Evolutionary conservation across 2,797 vertebrate genomes (phyloP), one percentile per base, ranked within the genome.

Genomic region (Neosilurus mollespiculum): DNA sequence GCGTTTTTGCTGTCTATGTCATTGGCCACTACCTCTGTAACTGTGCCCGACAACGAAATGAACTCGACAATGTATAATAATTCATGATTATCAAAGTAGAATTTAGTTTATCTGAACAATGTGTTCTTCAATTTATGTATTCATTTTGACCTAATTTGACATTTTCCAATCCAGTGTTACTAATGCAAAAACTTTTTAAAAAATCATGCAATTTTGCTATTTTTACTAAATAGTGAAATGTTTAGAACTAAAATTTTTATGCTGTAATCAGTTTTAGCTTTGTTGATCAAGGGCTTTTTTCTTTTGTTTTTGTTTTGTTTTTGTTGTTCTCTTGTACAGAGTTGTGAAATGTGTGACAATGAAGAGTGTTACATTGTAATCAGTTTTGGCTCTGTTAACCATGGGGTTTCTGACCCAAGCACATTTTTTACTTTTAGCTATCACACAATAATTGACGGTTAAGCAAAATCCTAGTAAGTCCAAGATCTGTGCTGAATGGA

Each of bases 331-430:
- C 30, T 30, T 30, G 30, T 24, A n/a, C 58, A 49, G 34, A 24
- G 18, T 0, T 64, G 34, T 67, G 2, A 72, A 84, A 56, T 77
- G 30, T 61, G 5, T 70, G 2, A 34, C 20, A 30, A 22, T 82
- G 83, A 54, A 65, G 9, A 1, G 54, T 62, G 76, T 59, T 26
- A 75, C 56, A 81, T n/a, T 71, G 58, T 37, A 3, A 53, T 53
- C 49, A 26, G 49, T 30, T 62, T 65, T 66, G 61, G 51, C 53
- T 77, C 37, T 59, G 37, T 26, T 71, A 20, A 26, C 12, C 26
- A 34, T 76, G 82, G 87, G 85, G 89, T 90, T 90, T 90, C 84
- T 88, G 81, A 87, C 77, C 89, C 82, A 89, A 61, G 77, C 71
- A 78, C 83, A 15, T 34, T 73, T 75, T 76, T 59, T 4, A 51